Percentiles rank a stretch among this genome's conserved stretches.
phyloP scores from a whole-genome alignment of 2,113 vertebrate genomes.

The Stomatorhinus ivindoensis region DNA sequence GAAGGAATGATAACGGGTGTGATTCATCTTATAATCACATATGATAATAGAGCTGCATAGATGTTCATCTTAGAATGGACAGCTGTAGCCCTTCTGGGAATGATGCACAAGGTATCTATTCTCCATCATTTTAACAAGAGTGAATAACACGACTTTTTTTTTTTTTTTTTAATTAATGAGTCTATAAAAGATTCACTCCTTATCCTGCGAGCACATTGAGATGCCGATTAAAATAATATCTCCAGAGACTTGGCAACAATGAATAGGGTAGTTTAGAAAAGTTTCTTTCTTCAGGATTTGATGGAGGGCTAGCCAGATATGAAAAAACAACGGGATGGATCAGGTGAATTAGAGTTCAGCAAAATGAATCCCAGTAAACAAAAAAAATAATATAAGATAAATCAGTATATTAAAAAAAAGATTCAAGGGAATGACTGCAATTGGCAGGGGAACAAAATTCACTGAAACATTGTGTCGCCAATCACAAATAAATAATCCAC shows the following conservation, averaged over 20 bases:
- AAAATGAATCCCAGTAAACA: neutral
- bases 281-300: neutral
- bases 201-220: neutral
- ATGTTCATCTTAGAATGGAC: neutral
- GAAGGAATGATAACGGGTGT: neutral
- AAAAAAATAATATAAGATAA: neutral
- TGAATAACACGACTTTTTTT: no score
- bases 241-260: neutral
- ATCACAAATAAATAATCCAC: neutral
- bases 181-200: neutral
- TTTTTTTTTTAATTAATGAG: no score
- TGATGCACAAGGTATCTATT: neutral
- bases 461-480: neutral
- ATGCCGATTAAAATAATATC: neutral
- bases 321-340: neutral
- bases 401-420: neutral
- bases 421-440: neutral
- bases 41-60: neutral
- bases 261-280: neutral
- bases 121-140: neutral
- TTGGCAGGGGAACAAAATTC: neutral
- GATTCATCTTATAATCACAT: conserved; percentile 5
- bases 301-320: neutral
- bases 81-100: neutral
- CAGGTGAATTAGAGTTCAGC: neutral